Base-by-base conservation (phyloP, 2,888 invertebrate genomes). In the Drosophila vallismaia region DNA sequence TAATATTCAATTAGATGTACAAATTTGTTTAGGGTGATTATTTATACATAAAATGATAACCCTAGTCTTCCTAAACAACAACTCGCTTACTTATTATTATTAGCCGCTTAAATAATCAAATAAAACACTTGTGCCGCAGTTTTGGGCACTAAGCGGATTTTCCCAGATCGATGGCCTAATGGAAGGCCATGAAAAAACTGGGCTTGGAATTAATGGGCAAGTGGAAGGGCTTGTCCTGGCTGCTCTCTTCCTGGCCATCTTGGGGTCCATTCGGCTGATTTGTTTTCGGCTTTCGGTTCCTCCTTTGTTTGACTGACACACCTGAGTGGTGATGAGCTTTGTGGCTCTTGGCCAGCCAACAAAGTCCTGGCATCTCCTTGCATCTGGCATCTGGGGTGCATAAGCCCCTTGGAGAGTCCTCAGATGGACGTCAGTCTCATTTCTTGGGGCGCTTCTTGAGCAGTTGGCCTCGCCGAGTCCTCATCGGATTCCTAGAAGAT, bases 281-380 rank as follows among this genome's bases (percentile, higher is more conserved):
- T 48, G 38, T 28, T 51, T 51, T 49, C 9, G 52, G 53, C 28
- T 63, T 51, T 45, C 7, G 31, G 45, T 33, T 12, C 26, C 68
- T 67, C n/a, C 64, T 71, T 81, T 77, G 78, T 68, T 55, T 56
- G 67, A 49, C 28, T 31, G 55, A 53, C 66, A 62, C 68, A 78
- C 68, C 86, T 85, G 82, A 87, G 86, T 85, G 79, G 68, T 44
- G 45, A 10, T 46, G 45, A 59, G 60, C 74, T 71, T 74, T 71
- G 69, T 74, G 36, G 55, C 58, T 74, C 70, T 71, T 74, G 66
- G 48, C 64, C 67, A 55, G 82, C 51, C 67, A 81, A 12, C 69
- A 68, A 74, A 71, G 76, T 76, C 14, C 68, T 68, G 57, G 55
- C 53, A 51, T 75, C 75, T 59, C 44, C 51, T 38, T n/a, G 26